Conservation (phyloP, 2,888 invertebrate genomes). For the Entomobrya proxima region DNA sequence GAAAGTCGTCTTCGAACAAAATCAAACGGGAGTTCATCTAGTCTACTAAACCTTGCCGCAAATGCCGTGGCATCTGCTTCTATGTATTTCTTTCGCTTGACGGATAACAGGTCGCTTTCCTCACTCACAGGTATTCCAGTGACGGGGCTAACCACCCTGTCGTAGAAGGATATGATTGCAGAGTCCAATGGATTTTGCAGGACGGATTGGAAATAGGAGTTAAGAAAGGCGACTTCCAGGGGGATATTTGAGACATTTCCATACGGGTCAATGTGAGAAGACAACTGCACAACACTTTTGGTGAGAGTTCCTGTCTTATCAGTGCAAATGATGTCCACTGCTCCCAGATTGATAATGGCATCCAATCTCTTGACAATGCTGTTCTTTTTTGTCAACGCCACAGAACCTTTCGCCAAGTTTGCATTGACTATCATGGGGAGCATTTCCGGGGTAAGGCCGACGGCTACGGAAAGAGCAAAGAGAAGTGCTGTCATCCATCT, state of each 20-base stretch:
- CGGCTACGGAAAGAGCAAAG: conserved; percentile 60
- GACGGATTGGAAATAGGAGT: conserved; percentile 63
- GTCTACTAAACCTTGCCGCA: conserved; percentile 14
- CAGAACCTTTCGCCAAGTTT: conserved; percentile 53
- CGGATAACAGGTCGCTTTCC: not conserved
- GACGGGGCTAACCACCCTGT: not conserved
- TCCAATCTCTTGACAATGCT: conserved; percentile 64
- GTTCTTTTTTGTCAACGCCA: conserved; percentile 36
- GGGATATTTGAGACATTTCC: conserved; percentile 4
- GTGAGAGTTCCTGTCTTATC: conserved; percentile 68
- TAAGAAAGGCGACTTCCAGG: conserved; percentile 51
- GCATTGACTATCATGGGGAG: conserved; percentile 66
- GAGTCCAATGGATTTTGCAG: conserved; percentile 58
- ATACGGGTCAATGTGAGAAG: conserved; percentile 19
- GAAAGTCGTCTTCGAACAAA: conserved; percentile 57
- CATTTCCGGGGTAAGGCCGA: conserved; percentile 67
- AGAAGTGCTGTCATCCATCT: conserved; percentile 50
- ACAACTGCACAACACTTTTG: conserved; percentile 35
- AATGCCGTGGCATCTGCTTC: not conserved
- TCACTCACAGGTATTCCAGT: not conserved
- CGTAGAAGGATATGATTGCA: conserved; percentile 44
- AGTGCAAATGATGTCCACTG: conserved; percentile 59
- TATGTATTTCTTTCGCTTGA: not conserved
- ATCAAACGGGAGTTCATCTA: conserved; percentile 66
- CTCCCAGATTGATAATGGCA: conserved; percentile 63